These are phyloP conservation scores for Elgaria multicarinata DNA, from an alignment of 2,113 vertebrate species.

Conservation along the genomic window DNA sequence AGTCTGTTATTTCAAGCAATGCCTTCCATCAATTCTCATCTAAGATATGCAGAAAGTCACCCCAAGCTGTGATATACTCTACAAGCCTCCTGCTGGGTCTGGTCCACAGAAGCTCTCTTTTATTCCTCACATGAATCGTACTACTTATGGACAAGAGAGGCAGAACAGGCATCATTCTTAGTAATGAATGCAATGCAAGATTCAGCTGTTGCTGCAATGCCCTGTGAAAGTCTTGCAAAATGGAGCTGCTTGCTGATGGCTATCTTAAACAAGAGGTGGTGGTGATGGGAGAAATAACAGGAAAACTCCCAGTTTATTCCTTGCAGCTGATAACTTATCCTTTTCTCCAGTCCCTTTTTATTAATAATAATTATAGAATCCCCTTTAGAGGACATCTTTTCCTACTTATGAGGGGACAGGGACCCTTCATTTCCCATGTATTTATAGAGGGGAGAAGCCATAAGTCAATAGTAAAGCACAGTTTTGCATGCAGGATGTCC, in stretches of 20 bases:
- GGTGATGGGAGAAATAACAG: not conserved
- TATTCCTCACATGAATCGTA: not conserved
- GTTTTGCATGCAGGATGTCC: no score
- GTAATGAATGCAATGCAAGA: not conserved
- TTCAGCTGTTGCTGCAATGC: not conserved
- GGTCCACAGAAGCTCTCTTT: conserved; percentile 17
- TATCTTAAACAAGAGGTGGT: not conserved
- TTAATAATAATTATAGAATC: not conserved
- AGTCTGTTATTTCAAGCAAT: conserved; percentile 16
- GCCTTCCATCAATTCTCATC: not conserved
- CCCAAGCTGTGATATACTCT: conserved; percentile 18
- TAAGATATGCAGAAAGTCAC: not conserved
- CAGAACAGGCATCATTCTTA: not conserved
- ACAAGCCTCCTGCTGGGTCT: conserved; percentile 4
- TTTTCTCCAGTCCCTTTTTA: not conserved
- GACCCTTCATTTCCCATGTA: not conserved
- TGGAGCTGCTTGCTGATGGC: no score
- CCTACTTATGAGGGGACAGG: not conserved
- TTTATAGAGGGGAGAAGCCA: not conserved
- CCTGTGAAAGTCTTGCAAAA: not conserved
- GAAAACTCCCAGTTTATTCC: not conserved
- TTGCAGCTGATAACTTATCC: not conserved
- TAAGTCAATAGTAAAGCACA: no score
- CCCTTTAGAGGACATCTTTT: not conserved
- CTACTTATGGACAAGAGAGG: not conserved